Base-by-base conservation (phyloP, 1,140 invertebrate species). In the Helicoverpa zea region DNA sequence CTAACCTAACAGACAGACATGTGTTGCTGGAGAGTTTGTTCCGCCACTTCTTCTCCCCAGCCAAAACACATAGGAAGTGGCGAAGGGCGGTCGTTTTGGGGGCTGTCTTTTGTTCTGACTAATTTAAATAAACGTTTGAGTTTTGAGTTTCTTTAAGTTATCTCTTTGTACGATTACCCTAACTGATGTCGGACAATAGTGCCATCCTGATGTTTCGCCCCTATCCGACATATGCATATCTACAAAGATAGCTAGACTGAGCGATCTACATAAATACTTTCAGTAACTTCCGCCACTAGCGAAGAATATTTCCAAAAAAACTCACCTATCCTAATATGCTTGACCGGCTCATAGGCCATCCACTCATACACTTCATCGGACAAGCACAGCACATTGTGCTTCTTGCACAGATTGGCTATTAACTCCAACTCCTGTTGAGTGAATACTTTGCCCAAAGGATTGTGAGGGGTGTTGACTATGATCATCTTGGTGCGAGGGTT, bases 301-400 rank as follows among this genome's bases (percentile, higher is more conserved):
- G 10, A 10, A 23, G 5, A 59, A 3, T 4, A 29, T 13, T 59
- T 11, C 18, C 9, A 13, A 56, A 73, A 23, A 66, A 68, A 89
- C 90, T 95, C 95, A 98, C 98, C 98, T 80, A 99, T 99, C 89
- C 98, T 96, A 79, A 99, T 96, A 95, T 99, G 99, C 90, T 98
- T 96, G 59, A 97, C 95, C 1, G 97, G 97, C 89, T 98, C 96
- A 90, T 98, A 99, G 18, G 98, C 97, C 86, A 99, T 96, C 98
- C 98, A 99, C 94, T 99, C 99, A 85, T 99, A 99, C 1, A 99
- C 99, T 95, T 99, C 99, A 95, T 99, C 99, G 9, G 98, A 97
- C 23, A 99, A 95, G 77, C 98, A 98, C 7, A 99, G 94, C 7
- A 98, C 97, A 93, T 99, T 97, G 96, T 98, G 97, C 91, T 99